phyloP scores from a whole-genome alignment of 2,113 vertebrate genomes.

The Pterophyllum scalare region DNA sequence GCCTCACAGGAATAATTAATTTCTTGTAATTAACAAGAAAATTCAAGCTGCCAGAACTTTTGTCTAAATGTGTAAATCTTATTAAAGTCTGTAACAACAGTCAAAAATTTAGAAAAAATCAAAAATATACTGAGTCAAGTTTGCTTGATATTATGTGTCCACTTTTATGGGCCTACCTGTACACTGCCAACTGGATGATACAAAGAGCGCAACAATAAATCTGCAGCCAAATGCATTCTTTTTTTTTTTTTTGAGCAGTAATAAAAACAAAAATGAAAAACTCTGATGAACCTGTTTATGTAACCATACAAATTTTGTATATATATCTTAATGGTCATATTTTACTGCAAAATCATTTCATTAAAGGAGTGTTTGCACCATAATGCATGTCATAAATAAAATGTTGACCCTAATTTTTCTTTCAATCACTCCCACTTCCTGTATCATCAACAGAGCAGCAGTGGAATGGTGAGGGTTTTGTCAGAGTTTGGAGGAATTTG shows the following conservation, averaged over 20 bases:
- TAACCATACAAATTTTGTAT: neutral
- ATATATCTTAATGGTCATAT: neutral
- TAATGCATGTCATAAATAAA: neutral
- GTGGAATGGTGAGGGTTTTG: neutral
- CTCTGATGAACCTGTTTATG: neutral
- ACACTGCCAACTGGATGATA: neutral
- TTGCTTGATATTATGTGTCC: neutral
- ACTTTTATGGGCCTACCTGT: neutral
- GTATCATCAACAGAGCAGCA: neutral
- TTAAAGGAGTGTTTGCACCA: neutral
- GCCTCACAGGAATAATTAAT: neutral
- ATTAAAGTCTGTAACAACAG: neutral
- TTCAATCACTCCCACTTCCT: neutral
- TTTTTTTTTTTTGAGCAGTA: too few relatives aligned
- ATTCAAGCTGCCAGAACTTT: neutral
- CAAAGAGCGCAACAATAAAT: neutral
- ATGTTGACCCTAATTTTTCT: fast-evolving
- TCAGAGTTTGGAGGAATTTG: neutral
- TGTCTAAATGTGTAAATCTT: neutral
- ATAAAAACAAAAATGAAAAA: too few relatives aligned
- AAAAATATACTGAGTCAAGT: neutral
- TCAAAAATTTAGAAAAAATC: too few relatives aligned
- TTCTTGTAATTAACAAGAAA: neutral
- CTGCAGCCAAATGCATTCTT: neutral
- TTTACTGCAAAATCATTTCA: neutral